A percentile compares a stretch with the other conserved stretches of the same genome.
Conservation (phyloP, 2,113 vertebrate genomes). For the Pavo muticus region DNA sequence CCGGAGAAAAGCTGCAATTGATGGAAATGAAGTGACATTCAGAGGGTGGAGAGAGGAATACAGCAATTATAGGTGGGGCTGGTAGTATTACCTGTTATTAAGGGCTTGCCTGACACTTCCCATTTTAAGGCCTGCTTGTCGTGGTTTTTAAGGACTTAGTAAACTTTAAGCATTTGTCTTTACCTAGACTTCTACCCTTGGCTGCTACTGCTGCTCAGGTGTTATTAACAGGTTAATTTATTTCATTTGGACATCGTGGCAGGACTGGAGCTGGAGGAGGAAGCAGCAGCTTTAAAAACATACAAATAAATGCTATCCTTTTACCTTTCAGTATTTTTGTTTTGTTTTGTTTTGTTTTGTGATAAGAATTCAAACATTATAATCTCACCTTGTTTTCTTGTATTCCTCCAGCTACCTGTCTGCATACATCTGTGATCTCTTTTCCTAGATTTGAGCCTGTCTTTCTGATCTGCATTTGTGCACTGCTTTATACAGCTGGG, state of each 20-base stretch:
- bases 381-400: not conserved
- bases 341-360: not conserved
- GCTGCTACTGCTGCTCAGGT: not conserved
- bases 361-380: not conserved
- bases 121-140: conserved; percentile 56
- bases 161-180: conserved; percentile 67
- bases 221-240: not conserved
- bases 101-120: conserved; percentile 63
- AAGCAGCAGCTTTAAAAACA: not conserved
- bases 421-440: not conserved
- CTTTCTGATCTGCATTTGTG: not conserved
- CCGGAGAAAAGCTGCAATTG: conserved; percentile 11
- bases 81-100: conserved; percentile 63
- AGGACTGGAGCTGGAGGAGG: not conserved
- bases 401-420: not conserved
- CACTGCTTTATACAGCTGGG: not conserved
- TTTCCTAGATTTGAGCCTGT: not conserved
- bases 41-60: conserved; percentile 39
- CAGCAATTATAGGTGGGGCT: conserved; percentile 61
- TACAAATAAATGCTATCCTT: not conserved
- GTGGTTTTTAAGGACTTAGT: conserved; percentile 60
- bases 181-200: not conserved
- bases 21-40: conserved; percentile 30
- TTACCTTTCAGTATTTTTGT: not conserved
- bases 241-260: not conserved